Conservation (phyloP, 2,113 vertebrate genomes). For the Sciurus niger region DNA sequence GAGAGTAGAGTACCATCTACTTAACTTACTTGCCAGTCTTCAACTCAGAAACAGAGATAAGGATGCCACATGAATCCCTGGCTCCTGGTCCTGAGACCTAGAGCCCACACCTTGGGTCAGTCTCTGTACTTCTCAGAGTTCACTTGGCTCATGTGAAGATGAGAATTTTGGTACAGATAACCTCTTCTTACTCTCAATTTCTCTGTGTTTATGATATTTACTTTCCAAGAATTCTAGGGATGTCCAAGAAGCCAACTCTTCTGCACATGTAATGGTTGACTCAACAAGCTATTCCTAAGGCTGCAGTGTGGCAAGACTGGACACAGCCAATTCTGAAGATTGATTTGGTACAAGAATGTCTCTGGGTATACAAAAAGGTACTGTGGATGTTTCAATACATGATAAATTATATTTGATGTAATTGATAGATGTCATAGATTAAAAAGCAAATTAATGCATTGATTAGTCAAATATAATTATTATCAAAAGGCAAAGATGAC, state of each 20-base stretch:
- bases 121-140: neutral
- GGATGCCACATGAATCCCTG: neutral
- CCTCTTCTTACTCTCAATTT: neutral
- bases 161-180: neutral
- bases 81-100: neutral
- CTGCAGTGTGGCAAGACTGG: too few relatives aligned
- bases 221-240: constrained; percentile 31
- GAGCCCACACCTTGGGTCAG: neutral
- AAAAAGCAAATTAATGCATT: neutral
- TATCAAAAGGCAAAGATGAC: neutral
- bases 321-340: neutral
- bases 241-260: neutral
- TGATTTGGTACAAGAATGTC: neutral
- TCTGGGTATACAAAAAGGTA: neutral
- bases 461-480: constrained; percentile 55
- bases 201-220: neutral
- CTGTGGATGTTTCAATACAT: constrained; percentile 15
- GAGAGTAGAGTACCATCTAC: neutral
- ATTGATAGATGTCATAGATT: neutral
- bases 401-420: constrained; percentile 31
- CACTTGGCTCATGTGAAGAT: neutral
- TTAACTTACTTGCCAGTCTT: neutral
- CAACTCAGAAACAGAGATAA: neutral
- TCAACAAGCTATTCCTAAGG: neutral
- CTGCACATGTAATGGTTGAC: neutral